Evolutionary conservation across 2,797 vertebrate species (phyloP).

Genomic region (Anguilla obscura): DNA sequence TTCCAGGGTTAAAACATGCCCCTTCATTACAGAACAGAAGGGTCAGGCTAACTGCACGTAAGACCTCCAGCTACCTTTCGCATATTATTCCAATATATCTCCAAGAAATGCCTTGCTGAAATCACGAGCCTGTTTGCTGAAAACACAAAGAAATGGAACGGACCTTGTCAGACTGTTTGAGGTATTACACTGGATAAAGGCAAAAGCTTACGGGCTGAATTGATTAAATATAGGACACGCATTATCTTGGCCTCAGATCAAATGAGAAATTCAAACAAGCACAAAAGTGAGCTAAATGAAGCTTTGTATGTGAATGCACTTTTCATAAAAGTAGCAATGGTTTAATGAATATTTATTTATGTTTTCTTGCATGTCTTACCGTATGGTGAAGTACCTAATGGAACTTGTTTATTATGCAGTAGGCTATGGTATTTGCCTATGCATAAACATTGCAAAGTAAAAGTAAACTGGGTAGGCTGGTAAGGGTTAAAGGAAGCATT

Average conservation of each 20-base stretch:
- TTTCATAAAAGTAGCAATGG: neutral
- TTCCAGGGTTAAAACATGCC: neutral
- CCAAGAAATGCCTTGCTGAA: neutral
- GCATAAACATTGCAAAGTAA: neutral
- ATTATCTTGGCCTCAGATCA: neutral
- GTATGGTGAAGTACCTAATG: neutral
- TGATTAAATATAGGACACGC: neutral
- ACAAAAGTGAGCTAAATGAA: neutral
- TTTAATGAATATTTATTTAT: neutral
- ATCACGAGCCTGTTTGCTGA: conserved; percentile 1
- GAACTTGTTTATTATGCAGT: neutral
- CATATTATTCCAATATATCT: neutral
- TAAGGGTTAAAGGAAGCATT: neutral
- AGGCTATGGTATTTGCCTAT: neutral
- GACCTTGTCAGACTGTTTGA: neutral
- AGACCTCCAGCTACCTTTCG: neutral
- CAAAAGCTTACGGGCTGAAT: neutral
- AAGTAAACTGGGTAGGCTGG: neutral
- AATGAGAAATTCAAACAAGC: neutral
- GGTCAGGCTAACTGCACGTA: neutral
- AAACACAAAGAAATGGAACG: neutral
- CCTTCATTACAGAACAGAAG: neutral
- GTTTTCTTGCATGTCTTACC: neutral
- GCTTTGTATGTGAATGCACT: neutral
- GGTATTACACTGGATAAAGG: conserved; percentile 4